These are phyloP conservation scores for Megalops atlanticus DNA, from an alignment of 2,113 vertebrate genomes.

Conservation along the genomic window DNA sequence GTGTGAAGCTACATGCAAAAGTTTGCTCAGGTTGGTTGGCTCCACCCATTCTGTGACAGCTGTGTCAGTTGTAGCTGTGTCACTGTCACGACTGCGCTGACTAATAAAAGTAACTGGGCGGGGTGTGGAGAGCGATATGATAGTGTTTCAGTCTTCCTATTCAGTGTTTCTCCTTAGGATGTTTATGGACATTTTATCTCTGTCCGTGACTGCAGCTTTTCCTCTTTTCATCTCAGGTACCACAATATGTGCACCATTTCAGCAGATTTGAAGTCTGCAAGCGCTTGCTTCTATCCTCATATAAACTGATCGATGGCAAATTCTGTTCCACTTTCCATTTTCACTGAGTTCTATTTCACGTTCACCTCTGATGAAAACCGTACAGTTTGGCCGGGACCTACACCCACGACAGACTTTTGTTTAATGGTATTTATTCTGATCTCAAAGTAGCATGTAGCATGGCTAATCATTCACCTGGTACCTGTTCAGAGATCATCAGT, in stretches of 20 bases:
- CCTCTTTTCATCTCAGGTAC: not conserved
- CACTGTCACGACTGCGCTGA: not conserved
- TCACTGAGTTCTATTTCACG: too few species aligned
- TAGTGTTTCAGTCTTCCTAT: not conserved
- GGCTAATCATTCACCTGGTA: not conserved
- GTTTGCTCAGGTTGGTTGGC: not conserved
- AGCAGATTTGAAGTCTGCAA: too few species aligned
- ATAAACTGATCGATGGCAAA: too few species aligned
- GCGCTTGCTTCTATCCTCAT: too few species aligned
- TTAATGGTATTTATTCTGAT: not conserved
- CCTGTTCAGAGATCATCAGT: not conserved
- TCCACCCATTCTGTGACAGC: not conserved
- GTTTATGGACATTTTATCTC: not conserved
- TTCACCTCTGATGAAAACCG: not conserved
- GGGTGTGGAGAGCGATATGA: not conserved
- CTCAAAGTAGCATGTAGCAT: not conserved
- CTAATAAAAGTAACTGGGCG: not conserved
- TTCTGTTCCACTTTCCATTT: not conserved
- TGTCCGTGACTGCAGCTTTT: not conserved
- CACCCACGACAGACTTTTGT: not conserved
- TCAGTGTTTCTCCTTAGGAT: not conserved
- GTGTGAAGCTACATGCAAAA: not conserved
- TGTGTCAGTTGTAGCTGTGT: not conserved
- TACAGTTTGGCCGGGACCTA: not conserved
- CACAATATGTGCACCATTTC: not conserved